Evolutionary conservation across 2,797 vertebrate species (phyloP).

Genomic region (Platyrinchus mystaceus): DNA sequence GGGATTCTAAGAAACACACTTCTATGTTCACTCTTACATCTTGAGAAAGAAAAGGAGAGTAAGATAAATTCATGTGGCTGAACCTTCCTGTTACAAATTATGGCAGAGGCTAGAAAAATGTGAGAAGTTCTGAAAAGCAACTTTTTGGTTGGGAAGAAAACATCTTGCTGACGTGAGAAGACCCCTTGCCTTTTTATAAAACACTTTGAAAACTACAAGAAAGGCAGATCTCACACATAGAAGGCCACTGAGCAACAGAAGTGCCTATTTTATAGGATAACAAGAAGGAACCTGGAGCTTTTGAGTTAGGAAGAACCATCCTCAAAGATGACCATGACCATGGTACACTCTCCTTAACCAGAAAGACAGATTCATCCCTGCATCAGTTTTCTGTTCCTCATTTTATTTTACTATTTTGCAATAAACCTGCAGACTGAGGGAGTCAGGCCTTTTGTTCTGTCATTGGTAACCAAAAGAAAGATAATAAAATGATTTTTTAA

Average conservation of each 20-base stretch:
- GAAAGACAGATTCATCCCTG: background rate
- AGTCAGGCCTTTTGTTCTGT: background rate
- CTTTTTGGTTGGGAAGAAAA: too few relatives aligned
- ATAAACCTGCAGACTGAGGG: background rate
- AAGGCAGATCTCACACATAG: background rate
- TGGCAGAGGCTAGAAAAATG: background rate
- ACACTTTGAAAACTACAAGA: background rate
- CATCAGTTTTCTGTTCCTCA: background rate
- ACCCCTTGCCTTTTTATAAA: background rate
- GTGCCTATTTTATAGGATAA: background rate
- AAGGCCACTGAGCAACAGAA: background rate
- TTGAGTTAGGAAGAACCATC: background rate
- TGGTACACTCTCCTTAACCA: background rate
- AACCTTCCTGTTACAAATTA: background rate
- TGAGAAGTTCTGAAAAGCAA: background rate
- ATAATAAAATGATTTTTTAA: background rate
- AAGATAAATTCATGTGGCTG: background rate
- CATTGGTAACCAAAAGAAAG: background rate
- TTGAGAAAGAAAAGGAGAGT: background rate
- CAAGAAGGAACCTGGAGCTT: background rate
- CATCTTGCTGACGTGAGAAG: background rate
- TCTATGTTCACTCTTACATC: background rate
- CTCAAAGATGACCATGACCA: background rate
- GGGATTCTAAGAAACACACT: background rate
- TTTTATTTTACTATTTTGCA: background rate